Evolutionary conservation across 64 coral and sea anemone species (phyloP).

Genomic region (Exaiptasia diaphana): DNA sequence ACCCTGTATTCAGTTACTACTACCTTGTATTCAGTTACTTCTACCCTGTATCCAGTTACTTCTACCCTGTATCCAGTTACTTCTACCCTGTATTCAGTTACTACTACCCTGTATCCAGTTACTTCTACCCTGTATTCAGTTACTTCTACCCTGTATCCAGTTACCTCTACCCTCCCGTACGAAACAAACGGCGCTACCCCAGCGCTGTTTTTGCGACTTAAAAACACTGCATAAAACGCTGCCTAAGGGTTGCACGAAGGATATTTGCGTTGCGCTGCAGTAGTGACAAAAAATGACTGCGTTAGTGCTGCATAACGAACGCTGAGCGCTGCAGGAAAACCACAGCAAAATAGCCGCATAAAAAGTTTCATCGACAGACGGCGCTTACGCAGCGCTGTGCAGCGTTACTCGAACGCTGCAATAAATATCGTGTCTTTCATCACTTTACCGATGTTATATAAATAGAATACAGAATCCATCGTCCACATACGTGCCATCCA

Average conservation of each 20-base stretch:
- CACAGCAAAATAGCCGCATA: not conserved
- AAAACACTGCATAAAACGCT: not conserved
- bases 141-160: too few relatives aligned
- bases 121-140: too few relatives aligned
- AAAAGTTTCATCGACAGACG: not conserved
- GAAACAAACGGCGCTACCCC: not conserved
- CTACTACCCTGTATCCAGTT: too few relatives aligned
- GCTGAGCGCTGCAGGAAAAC: conserved; percentile 1
- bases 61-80: too few relatives aligned
- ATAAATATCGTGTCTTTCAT: not conserved
- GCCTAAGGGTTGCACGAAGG: conserved; percentile 5
- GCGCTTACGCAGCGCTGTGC: not conserved
- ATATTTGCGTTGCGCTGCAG: not conserved
- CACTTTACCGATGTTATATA: not conserved
- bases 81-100: too few relatives aligned
- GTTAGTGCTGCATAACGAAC: conserved; percentile 1
- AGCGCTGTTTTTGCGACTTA: not conserved
- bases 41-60: too few relatives aligned
- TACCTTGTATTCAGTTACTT: too few relatives aligned
- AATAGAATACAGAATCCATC: not conserved
- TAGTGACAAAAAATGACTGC: not conserved
- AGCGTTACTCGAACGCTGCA: not conserved
- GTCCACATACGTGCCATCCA: not conserved
- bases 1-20: too few relatives aligned
- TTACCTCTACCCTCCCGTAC: not conserved